A percentile compares a stretch with the other conserved stretches of the same genome.
These are phyloP conservation scores for Hycleus phaleratus DNA, from an alignment of 1,140 invertebrate species.

Conservation along the genomic window DNA sequence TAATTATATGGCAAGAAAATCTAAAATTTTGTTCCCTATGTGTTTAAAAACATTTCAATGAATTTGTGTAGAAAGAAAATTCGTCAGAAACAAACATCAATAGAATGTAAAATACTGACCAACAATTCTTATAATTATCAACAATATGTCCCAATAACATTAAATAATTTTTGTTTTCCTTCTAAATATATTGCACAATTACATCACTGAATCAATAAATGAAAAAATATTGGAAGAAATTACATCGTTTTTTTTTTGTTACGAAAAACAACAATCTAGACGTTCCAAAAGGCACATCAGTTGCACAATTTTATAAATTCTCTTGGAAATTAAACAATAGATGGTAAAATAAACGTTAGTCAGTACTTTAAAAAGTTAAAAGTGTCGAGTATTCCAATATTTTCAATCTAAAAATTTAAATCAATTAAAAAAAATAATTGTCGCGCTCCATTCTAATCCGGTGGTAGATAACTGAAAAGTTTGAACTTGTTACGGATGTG, in stretches of 20 bases:
- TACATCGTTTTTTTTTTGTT: background rate
- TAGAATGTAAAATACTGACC: conserved; percentile 28
- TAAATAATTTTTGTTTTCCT: no score
- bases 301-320: conserved; percentile 9
- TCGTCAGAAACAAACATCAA: background rate
- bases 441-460: conserved; percentile 54
- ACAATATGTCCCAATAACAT: no score
- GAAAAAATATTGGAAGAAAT: background rate
- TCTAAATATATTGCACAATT: no score
- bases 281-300: conserved; percentile 20
- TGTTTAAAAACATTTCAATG: background rate
- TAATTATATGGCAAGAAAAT: conserved; percentile 18
- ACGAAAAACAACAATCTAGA: background rate
- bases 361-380: conserved; percentile 26
- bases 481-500: conserved; percentile 84
- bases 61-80: background rate
- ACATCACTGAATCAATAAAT: background rate
- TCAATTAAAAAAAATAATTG: conserved; percentile 18
- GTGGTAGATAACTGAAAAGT: conserved; percentile 79
- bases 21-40: conserved; percentile 22
- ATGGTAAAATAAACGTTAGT: conserved; percentile 21
- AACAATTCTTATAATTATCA: conserved; percentile 10
- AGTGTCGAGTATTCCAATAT: no score
- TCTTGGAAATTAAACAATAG: background rate
- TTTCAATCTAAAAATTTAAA: no score